Base-by-base conservation (phyloP, 2,888 invertebrate species). In the Acronicta psi region DNA sequence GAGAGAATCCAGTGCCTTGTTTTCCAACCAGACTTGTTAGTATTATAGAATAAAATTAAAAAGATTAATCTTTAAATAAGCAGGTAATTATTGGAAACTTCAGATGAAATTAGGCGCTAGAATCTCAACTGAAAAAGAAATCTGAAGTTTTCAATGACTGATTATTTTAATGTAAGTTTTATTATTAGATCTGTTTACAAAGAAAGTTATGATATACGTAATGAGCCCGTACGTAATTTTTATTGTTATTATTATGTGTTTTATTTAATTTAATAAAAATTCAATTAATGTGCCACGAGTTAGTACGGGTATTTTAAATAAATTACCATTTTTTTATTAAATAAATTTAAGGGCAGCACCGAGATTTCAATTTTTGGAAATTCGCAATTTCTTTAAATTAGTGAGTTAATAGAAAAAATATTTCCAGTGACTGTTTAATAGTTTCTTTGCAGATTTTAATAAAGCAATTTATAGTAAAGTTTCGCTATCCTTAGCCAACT, bases 91-190 rank as follows among this genome's bases (percentile, higher is more conserved):
- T 93, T 93, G 93, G 86, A 90, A 89, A 82, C 88, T 93, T 94
- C 91, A 93, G 93, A 92, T 91, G 67, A 57, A 56, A 51, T 53
- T 82, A 85, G 88, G 87, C 84, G 92, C 83, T 86, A 84, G 93
- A 92, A 94, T 92, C 93, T 92, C 93, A 91, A 79, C 81, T 51
- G 62, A 61, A 60, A 67, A 62, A 59, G n/a, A 61, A 81, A 88
- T 93, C 92, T 92, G 91, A 93, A 93, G 91, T 77, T 90, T 91
- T 90, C 93, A 93, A 93, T 94, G 93, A 93, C 92, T 92, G 92
- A 92, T 80, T 76, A 77, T 76, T 74, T 79, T 79, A 81, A 61
- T 72, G 79, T 83, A 80, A 70, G 75, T 79, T 84, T 74, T 76
- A 77, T 66, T 46, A 70, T 82, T 80, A 89, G 91, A 91, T 92